Evolutionary conservation across 2,888 invertebrate genomes (phyloP), one percentile per base, ranked within the genome.

Genomic region (Drosophila flavopinicola): DNA sequence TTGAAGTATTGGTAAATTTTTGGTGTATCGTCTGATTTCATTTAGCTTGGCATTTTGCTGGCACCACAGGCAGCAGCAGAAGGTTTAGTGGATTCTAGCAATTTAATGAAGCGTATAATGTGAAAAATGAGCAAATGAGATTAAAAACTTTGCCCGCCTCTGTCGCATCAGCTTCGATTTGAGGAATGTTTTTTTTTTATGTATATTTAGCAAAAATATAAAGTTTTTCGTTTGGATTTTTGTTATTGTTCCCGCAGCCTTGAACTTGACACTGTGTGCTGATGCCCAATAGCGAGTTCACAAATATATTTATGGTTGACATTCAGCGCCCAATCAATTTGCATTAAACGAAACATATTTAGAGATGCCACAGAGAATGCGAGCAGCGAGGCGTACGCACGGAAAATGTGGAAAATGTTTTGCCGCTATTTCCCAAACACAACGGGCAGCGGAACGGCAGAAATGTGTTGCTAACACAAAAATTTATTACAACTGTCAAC

Each of bases 271-370:
- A 61, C 58, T 61, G 58, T 52, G 37, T 61, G 76, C 69, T 65
- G 66, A 73, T 58, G 51, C 64, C n/a, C n/a, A n/a, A n/a, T n/a
- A n/a, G 65, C 59, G 66, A 71, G 75, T 65, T 69, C 66, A 67
- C 66, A 76, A 69, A 70, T 78, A 63, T 42, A 63, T 67, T 74
- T 82, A 78, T 78, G 64, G 56, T 39, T 51, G 64, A 66, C 79
- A 79, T 66, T 84, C 53, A 65, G 75, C 70, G 82, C 48, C 77
- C 78, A 85, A 85, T 84, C 86, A 84, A 82, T 85, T 85, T 84
- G 79, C 84, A 85, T 87, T 85, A 82, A 57, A 68, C 23, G 45
- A 60, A 75, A 61, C 75, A 85, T 83, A 80, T 85, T 83, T 72
- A 13, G 32, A 68, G 65, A 66, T 65, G 49, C 57, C 60, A 49